These are phyloP conservation scores for Champsocephalus gunnari DNA, from an alignment of 2,797 vertebrate genomes.

Conservation along the genomic window DNA sequence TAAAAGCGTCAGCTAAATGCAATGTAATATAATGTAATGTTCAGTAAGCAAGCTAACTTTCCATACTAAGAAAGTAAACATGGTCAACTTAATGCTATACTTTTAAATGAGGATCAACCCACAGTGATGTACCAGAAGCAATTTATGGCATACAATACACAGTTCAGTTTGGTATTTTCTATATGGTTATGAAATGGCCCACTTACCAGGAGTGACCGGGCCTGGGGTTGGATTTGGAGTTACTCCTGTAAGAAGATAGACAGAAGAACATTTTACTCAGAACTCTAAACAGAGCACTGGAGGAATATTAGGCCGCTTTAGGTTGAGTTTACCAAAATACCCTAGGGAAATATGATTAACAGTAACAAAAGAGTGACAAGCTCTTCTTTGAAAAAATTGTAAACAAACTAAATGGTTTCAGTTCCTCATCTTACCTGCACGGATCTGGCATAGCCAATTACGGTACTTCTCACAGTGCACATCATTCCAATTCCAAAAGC, in stretches of 20 bases:
- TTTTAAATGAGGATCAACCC: not conserved
- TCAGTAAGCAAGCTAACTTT: too few relatives aligned
- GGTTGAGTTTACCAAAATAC: not conserved
- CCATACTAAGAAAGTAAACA: too few relatives aligned
- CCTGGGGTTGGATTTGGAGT: conserved; percentile 80
- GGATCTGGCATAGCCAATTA: conserved; percentile 90
- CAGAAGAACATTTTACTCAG: not conserved
- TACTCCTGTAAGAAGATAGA: conserved; percentile 79
- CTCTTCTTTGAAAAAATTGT: not conserved
- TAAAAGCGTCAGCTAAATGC: too few relatives aligned
- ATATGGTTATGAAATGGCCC: not conserved
- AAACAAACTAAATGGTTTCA: not conserved
- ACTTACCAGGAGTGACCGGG: conserved; percentile 28
- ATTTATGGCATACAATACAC: not conserved
- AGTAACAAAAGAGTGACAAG: not conserved
- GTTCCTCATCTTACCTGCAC: conserved; percentile 82
- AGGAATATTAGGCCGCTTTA: not conserved
- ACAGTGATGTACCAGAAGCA: not conserved
- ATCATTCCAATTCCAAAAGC: conserved; percentile 85
- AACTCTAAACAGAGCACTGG: not conserved
- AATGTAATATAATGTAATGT: too few relatives aligned
- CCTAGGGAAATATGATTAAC: not conserved
- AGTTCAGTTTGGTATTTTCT: not conserved
- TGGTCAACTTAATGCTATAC: too few relatives aligned
- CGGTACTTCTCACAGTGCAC: conserved; percentile 84